These are phyloP conservation scores for Dicerorhinus sumatrensis DNA, from an alignment of 2,113 vertebrate genomes.

Conservation along the genomic window DNA sequence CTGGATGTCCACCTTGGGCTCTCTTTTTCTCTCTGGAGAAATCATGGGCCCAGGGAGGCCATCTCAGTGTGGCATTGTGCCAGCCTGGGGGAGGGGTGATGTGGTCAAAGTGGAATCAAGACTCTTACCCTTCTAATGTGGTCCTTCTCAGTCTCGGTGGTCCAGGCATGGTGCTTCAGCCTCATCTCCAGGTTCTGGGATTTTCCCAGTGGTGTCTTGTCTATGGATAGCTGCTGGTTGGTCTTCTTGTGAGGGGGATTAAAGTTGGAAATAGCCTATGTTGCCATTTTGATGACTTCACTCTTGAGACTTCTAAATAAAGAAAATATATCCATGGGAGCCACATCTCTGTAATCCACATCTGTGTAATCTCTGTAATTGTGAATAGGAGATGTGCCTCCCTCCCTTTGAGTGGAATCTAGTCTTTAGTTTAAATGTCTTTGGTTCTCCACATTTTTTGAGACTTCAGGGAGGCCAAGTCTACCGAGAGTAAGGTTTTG, in stretches of 20 bases:
- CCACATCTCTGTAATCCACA: not conserved
- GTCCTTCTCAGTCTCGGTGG: not conserved
- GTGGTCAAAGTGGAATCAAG: not conserved
- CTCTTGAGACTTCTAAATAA: not conserved
- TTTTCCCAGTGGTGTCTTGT: not conserved
- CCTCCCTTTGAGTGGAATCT: not conserved
- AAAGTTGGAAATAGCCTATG: not conserved
- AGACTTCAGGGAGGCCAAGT: not conserved
- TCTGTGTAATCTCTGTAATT: not conserved
- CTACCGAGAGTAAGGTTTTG: not conserved
- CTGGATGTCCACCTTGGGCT: not conserved
- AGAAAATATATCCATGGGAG: not conserved
- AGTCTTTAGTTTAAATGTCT: not conserved
- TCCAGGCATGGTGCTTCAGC: no score
- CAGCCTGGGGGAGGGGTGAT: not conserved
- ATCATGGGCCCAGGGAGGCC: no score
- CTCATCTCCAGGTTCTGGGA: not conserved
- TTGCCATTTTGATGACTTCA: not conserved
- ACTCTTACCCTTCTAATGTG: not conserved
- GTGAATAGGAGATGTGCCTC: not conserved
- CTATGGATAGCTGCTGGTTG: not conserved
- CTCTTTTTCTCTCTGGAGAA: not conserved
- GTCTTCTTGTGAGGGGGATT: not conserved
- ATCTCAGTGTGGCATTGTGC: not conserved
- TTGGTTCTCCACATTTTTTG: not conserved